A percentile compares a stretch with the other conserved stretches of the same genome.
phyloP scores from a whole-genome alignment of 2,113 vertebrate species.

The Apodemus sylvaticus region DNA sequence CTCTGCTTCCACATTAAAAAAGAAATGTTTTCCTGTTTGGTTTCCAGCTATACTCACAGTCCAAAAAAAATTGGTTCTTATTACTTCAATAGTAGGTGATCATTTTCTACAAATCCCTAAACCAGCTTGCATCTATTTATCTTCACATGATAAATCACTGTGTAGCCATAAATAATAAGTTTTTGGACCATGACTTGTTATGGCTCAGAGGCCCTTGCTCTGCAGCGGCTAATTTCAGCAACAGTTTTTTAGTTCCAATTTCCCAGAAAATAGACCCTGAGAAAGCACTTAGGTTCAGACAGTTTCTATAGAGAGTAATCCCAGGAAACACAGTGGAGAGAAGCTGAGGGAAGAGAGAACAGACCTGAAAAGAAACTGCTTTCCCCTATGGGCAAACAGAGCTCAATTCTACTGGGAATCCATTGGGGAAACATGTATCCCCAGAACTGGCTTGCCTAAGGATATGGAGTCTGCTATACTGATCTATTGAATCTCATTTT shows the following conservation, averaged over 20 bases:
- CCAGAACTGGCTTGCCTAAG: constrained; percentile 27
- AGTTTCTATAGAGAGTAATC: constrained; percentile 14
- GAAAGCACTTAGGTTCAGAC: constrained; percentile 13
- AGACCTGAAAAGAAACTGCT: background rate
- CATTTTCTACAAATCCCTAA: constrained; percentile 46
- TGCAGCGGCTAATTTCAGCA: background rate
- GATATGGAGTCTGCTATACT: background rate
- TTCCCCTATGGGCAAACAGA: background rate
- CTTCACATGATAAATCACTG: background rate
- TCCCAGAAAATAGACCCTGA: background rate
- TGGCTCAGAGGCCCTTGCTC: background rate
- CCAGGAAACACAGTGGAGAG: background rate
- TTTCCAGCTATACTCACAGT: constrained; percentile 24
- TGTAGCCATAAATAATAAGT: constrained; percentile 23
- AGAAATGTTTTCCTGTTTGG: background rate
- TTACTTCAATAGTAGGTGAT: constrained; percentile 17
- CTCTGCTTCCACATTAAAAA: constrained; percentile 20
- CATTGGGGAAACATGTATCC: background rate
- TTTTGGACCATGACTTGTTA: constrained; percentile 15
- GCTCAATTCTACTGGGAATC: background rate
- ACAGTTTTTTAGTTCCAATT: constrained; percentile 42
- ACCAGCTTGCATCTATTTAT: constrained; percentile 11
- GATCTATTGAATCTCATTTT: background rate
- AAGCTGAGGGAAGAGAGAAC: background rate
- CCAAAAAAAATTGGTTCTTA: constrained; percentile 48